Base-by-base conservation (phyloP, 2,113 vertebrate genomes). In the Gobio gobio region DNA sequence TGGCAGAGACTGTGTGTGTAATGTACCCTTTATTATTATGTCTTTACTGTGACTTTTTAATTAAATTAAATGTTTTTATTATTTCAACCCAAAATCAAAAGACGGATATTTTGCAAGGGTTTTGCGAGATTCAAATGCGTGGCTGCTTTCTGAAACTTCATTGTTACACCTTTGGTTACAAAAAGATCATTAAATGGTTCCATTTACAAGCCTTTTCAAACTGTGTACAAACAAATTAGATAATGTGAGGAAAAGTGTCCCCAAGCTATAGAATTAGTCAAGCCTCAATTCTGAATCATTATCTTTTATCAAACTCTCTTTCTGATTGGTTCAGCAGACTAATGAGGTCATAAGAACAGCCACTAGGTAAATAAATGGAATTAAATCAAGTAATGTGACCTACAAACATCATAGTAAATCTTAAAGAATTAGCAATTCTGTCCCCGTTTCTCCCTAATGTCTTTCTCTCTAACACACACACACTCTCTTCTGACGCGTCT, bases 321-420 rank as follows among this genome's bases (percentile, higher is more conserved):
- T 72, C 66, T 72, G 22, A 72, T 24, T 83, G 66, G 20, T 83
- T 36, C 20, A 56, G 7, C 66, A 43, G 49, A 70, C 22, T 83
- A 83, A 83, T 83, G 66, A 83, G 81, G 66, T 56, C 49, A 73
- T 45, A 43, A 72, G 22, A 29, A 83, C 29, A 82, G 61, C 61
- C 78, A 81, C 61, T 33, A 64, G 78, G 78, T 66, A 81, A 68
- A 68, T 51, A 81, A 36, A 68, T 33, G 2, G 8, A 45, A 80
- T 51, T 36, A 70, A 40, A 82, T 82, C 64, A 56, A 72, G 9
- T 33, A 72, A 56, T 13, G 14, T 72, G 63, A 40, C 80, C 80
- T 72, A 72, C 64, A 49, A 78, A 56, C 61, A 54, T 24, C 24
- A 64, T 43, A 29, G 20, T 22, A 54, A 26, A 33, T 78, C 45